Evolutionary conservation across 2,888 invertebrate genomes (phyloP), one percentile per base, ranked within the genome.

Genomic region (Eilema caniola): DNA sequence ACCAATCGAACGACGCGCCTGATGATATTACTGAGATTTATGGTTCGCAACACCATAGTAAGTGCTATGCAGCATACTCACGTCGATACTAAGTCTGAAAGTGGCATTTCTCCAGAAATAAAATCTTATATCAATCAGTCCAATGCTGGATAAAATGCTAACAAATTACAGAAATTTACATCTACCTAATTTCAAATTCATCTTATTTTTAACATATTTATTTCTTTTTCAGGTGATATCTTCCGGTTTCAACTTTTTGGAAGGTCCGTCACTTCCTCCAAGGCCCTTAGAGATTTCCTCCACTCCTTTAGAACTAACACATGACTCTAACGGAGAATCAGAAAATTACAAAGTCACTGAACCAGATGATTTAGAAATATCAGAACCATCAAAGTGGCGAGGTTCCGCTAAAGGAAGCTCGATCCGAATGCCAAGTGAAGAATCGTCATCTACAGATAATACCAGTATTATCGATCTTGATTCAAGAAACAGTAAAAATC

Each of bases 341-440:
- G 91, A 91, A 82, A 91, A 92, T 75, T 95, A 95, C 72, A 93
- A 95, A 90, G 95, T 95, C 37, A 94, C 94, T 16, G 95, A 95
- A 87, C 95, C 96, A 65, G 96, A 96, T 81, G 96, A 96, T 85
- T 89, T 89, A 57, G 95, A 95, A 61, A 95, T 95, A 74, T 95
- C 96, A 65, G 95, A 96, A 84, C 95, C 96, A 41, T 94, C 95
- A 1, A 96, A 96, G 85, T 97, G 97, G 97, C 95, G 97, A 78
- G 96, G 96, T 65, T 97, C 97, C 20, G 96, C 96, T 81, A 92
- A 96, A 72, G 95, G 97, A 62, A 94, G 96, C 73, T 97, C 97
- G 7, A 92, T 97, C 78, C 97, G 97, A 84, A 96, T 97, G 86
- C 96, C 97, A 10, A 96, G 96, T 83, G 95, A 95, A 82, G 95